These are phyloP conservation scores for Porites evermanni DNA, from an alignment of 92 coral and sea anemone genomes.

Conservation along the genomic window DNA sequence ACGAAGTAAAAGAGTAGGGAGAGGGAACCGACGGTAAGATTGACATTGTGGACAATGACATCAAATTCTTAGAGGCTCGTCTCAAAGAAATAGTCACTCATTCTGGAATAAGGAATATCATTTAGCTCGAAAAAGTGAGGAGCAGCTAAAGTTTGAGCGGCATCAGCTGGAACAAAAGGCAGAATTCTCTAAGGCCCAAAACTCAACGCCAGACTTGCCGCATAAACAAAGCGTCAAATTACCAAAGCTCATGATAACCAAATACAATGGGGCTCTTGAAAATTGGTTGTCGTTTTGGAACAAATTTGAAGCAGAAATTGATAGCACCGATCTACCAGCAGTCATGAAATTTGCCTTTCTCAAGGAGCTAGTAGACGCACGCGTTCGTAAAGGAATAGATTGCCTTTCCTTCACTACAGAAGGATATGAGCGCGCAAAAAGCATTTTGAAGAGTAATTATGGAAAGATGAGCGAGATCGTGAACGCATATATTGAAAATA, in stretches of 20 bases:
- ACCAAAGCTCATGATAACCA: slow-evolving; percentile 55
- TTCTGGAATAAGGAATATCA: slow-evolving; percentile 24
- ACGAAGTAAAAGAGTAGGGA: slow-evolving; percentile 49
- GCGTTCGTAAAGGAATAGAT: slow-evolving; percentile 41
- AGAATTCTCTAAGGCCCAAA: slow-evolving; percentile 2
- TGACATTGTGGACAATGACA: slow-evolving; percentile 34
- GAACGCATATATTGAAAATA: slow-evolving; percentile 11
- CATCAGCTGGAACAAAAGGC: slow-evolving; percentile 33
- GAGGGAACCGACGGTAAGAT: slow-evolving; percentile 40
- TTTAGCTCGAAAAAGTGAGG: slow-evolving; percentile 42
- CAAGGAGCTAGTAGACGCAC: slow-evolving; percentile 55
- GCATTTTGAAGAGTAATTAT: slow-evolving; percentile 49
- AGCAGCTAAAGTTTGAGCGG: slow-evolving; percentile 44
- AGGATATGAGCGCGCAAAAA: slow-evolving; percentile 16
- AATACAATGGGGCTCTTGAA: slow-evolving; percentile 49
- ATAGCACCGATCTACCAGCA: slow-evolving; percentile 22
- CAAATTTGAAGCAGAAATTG: slow-evolving; percentile 59
- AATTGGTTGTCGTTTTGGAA: slow-evolving; percentile 54
- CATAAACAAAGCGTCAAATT: slow-evolving; percentile 45
- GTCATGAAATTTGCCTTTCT: no score
- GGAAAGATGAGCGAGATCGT: slow-evolving; percentile 67
- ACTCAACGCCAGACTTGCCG: background rate
- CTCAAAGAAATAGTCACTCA: slow-evolving; percentile 31
- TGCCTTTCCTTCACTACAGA: slow-evolving; percentile 65
- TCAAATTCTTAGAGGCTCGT: slow-evolving; percentile 1